These are phyloP conservation scores for Scelioninae gen. 2 DNA, from an alignment of 2,888 invertebrate genomes.

Conservation along the genomic window DNA sequence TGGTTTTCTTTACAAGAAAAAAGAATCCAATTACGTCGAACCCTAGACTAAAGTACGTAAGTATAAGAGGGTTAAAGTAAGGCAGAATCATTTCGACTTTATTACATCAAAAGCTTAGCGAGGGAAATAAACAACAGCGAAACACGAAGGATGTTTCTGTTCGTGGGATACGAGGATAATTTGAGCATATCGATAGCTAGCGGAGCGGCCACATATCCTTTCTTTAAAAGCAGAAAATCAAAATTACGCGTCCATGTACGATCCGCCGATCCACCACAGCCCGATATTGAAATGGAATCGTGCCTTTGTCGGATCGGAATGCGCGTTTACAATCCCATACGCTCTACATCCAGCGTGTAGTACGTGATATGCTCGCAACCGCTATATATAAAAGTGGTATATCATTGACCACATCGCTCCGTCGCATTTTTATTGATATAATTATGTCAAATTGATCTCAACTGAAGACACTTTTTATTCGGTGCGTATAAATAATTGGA, in stretches of 20 bases:
- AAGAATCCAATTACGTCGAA: conserved; percentile 3
- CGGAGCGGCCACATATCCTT: conserved; percentile 52
- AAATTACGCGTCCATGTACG: conserved; percentile 60
- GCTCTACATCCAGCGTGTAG: too few species aligned
- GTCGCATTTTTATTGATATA: conserved; percentile 39
- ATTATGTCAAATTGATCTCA: conserved; percentile 32
- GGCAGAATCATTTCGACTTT: conserved; percentile 16
- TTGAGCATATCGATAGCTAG: conserved; percentile 44
- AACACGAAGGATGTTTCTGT: conserved; percentile 37
- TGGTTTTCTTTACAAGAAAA: neutral
- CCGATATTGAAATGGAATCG: conserved; percentile 74
- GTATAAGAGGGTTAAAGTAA: conserved; percentile 11
- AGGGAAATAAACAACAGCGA: conserved; percentile 31
- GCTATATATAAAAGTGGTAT: conserved; percentile 41
- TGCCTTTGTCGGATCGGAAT: conserved; percentile 64
- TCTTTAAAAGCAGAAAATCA: conserved; percentile 56
- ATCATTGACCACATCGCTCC: conserved; percentile 30
- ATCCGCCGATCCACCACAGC: conserved; percentile 61
- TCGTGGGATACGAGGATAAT: conserved; percentile 44
- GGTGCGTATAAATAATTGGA: conserved; percentile 1
- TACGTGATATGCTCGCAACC: conserved; percentile 47
- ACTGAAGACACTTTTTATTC: conserved; percentile 30
- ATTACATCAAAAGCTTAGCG: conserved; percentile 33
- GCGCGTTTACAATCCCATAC: conserved; percentile 55
- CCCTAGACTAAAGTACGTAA: neutral